Conservation (phyloP, 2,888 invertebrate species). For the Aricia artaxerxes region DNA sequence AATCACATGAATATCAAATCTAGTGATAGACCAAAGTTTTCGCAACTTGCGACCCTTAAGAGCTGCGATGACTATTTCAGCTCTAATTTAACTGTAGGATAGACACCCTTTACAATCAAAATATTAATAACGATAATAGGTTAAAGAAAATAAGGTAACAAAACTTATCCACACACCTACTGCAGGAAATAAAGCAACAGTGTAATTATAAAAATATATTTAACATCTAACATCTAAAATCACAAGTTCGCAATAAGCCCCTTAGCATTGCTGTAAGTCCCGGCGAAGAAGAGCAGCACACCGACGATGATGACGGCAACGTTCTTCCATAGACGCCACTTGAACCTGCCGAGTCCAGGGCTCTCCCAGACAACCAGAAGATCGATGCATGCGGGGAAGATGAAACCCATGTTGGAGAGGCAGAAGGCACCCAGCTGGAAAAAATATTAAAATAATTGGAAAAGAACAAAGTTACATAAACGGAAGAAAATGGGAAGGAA, state of each 20-base stretch:
- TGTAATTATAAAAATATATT: neutral
- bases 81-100: no score
- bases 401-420: conserved; percentile 71
- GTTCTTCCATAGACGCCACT: conserved; percentile 69
- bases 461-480: no score
- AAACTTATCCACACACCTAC: no score
- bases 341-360: conserved; percentile 61
- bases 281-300: conserved; percentile 60
- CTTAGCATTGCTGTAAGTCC: conserved; percentile 65
- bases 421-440: conserved; percentile 71
- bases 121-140: no score
- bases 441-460: neutral
- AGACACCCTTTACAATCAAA: no score
- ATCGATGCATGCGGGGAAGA: conserved; percentile 70
- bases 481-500: no score
- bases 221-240: conserved; percentile 36
- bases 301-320: conserved; percentile 57
- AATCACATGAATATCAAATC: no score
- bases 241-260: conserved; percentile 59
- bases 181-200: neutral
- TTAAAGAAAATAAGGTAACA: no score
- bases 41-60: no score
- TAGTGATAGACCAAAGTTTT: no score
- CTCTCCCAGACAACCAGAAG: conserved; percentile 64
- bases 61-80: no score